Conservation (phyloP, 2,797 vertebrate genomes). For the Sebastes matsubarae region DNA sequence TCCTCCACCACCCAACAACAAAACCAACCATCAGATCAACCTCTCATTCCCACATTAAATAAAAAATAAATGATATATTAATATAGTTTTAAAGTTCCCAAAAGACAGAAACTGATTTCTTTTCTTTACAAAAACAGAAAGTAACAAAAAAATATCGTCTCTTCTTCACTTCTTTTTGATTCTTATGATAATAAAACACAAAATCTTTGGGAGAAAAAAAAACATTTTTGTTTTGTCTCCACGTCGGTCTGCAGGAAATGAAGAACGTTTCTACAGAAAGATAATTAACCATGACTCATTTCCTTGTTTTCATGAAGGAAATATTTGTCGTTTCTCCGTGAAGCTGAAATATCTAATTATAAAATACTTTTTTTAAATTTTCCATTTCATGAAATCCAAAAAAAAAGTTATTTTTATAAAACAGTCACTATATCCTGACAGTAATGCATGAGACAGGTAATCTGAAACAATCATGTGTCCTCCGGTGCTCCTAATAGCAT, state of each 20-base stretch:
- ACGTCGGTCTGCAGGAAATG: background rate
- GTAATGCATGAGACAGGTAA: no score
- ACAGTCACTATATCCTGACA: no score
- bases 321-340: no score
- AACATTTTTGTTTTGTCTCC: background rate
- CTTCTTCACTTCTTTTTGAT: background rate
- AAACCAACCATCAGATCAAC: background rate
- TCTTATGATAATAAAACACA: background rate
- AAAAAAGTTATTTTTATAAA: no score
- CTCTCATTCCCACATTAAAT: conserved; percentile 1
- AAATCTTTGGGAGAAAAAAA: background rate
- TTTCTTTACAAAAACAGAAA: conserved; percentile 1
- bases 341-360: no score
- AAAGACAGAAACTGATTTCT: background rate
- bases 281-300: background rate
- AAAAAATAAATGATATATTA: conserved; percentile 13
- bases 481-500: no score
- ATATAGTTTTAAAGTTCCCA: background rate
- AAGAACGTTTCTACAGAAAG: background rate
- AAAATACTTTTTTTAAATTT: no score
- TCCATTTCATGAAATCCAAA: no score
- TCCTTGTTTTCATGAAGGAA: no score
- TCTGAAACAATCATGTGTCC: no score
- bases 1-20: background rate
- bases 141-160: background rate